Evolutionary conservation across 2,797 vertebrate species (phyloP).

Genomic region (Furcifer pardalis): DNA sequence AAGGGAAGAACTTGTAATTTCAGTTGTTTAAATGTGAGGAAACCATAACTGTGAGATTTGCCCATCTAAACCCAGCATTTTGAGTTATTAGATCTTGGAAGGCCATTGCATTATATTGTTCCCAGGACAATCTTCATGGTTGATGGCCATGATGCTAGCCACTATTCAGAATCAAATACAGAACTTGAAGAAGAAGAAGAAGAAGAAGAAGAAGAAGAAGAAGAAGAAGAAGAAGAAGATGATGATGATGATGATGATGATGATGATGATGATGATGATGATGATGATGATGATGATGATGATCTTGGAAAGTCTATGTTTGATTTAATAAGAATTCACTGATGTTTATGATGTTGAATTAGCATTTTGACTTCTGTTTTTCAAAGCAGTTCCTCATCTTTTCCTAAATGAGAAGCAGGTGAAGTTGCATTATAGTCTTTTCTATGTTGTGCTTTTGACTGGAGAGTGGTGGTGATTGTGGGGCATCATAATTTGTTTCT

Average conservation of each 20-base stretch:
- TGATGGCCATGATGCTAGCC: no score
- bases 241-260: no score
- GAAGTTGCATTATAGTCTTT: neutral
- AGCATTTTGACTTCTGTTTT: neutral
- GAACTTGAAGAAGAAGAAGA: no score
- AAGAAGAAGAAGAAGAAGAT: no score
- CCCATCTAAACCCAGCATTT: neutral
- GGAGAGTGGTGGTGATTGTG: neutral
- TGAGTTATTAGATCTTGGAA: neutral
- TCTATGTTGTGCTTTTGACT: neutral
- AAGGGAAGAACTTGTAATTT: neutral
- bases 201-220: no score
- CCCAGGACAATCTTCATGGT: no score
- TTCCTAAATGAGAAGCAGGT: neutral
- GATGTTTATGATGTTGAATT: neutral
- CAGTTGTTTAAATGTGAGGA: neutral
- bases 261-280: no score
- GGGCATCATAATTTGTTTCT: neutral
- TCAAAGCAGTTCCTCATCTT: neutral
- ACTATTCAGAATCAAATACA: no score
- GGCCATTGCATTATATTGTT: no score
- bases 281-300: no score
- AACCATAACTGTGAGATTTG: neutral
- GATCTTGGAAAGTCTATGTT: neutral
- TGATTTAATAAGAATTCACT: neutral